Evolutionary conservation across 2,888 invertebrate species (phyloP).

Genomic region (Eupsilia transversa): DNA sequence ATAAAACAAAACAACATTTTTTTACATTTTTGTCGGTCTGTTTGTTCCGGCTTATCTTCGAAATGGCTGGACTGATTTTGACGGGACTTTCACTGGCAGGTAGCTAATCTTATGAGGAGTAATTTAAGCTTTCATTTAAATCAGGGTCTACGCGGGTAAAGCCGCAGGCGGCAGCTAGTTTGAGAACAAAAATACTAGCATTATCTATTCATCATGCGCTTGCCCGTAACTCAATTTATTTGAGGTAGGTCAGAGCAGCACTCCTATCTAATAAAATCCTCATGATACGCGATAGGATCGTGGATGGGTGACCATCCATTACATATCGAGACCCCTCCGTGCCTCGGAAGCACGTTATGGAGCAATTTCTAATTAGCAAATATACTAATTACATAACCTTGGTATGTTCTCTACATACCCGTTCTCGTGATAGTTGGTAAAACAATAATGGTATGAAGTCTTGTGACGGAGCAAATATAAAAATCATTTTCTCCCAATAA

Average conservation of each 20-base stretch:
- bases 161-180: too few relatives aligned
- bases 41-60: too few relatives aligned
- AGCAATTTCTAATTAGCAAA: constrained; percentile 15
- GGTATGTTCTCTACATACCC: neutral
- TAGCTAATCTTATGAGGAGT: too few relatives aligned
- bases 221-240: neutral
- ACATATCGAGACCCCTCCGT: neutral
- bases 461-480: neutral
- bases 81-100: too few relatives aligned
- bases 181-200: too few relatives aligned
- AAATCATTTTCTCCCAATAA: neutral
- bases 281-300: too few relatives aligned
- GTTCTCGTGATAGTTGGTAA: neutral
- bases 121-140: too few relatives aligned
- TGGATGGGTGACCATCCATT: neutral
- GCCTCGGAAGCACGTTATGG: neutral
- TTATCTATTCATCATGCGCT: neutral
- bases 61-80: too few relatives aligned
- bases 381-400: constrained; percentile 16
- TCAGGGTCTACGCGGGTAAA: too few relatives aligned
- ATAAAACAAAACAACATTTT: too few relatives aligned
- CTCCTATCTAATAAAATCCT: neutral
- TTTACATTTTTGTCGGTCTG: too few relatives aligned
- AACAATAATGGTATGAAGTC: too few relatives aligned
- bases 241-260: neutral